A percentile compares a stretch with the other conserved stretches of the same genome.
phyloP scores from a whole-genome alignment of 2,888 invertebrate genomes.

The Mimachlamys varia region DNA sequence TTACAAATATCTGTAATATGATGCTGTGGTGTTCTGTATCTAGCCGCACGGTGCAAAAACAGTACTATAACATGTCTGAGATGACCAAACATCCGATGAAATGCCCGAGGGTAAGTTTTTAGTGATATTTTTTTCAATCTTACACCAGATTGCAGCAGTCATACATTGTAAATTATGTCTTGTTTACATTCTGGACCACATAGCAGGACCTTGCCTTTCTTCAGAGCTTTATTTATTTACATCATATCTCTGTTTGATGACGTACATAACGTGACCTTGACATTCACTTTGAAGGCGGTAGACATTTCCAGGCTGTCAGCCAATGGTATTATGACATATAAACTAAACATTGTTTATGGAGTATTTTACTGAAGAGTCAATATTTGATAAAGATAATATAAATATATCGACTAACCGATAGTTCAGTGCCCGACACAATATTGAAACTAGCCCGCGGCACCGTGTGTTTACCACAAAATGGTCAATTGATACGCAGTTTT shows the following conservation, averaged over 20 bases:
- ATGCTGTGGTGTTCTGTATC: no score
- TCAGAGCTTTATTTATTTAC: not conserved
- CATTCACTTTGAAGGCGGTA: not conserved
- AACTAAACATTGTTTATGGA: not conserved
- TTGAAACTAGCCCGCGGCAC: not conserved
- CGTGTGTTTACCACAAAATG: not conserved
- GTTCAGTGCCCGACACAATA: not conserved
- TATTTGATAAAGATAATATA: not conserved
- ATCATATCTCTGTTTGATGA: not conserved
- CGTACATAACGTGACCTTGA: slow-evolving; percentile 22
- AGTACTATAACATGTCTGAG: no score
- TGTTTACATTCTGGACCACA: not conserved
- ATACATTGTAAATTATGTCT: no score
- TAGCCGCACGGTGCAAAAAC: no score
- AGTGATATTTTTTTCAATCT: no score
- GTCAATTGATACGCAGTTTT: no score
- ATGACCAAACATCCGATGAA: no score
- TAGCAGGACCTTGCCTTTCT: not conserved
- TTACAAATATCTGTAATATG: no score
- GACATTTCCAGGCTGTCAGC: not conserved
- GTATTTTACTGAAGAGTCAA: not conserved
- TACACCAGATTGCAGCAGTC: no score
- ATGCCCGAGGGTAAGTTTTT: no score
- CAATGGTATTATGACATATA: not conserved
- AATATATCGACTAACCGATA: not conserved